Conservation (phyloP, 2,113 vertebrate species). For the Todiramphus chloris region DNA sequence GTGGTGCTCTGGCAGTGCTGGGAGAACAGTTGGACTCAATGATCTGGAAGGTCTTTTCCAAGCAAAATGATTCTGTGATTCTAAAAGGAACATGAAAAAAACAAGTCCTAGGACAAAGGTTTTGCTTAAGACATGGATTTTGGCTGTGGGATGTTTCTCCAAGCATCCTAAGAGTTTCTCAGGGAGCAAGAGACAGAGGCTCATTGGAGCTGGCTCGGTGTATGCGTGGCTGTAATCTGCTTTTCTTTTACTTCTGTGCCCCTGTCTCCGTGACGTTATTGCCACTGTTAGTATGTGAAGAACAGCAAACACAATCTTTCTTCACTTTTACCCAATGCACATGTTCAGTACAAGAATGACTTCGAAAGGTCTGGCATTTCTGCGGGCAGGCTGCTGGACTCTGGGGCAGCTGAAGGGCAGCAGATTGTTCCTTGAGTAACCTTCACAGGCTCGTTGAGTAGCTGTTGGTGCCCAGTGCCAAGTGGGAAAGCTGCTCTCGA, state of each 20-base stretch:
- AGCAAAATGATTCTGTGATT: too few relatives aligned
- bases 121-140: neutral
- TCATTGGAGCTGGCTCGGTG: neutral
- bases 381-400: neutral
- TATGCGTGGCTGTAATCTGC: neutral
- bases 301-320: neutral
- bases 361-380: neutral
- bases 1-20: neutral
- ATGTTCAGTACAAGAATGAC: neutral
- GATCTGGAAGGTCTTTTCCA: too few relatives aligned
- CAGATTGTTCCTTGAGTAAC: neutral
- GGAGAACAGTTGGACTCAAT: too few relatives aligned
- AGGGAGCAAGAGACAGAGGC: neutral
- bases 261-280: neutral
- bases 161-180: neutral
- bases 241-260: neutral
- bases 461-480: neutral
- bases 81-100: too few relatives aligned
- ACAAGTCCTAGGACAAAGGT: neutral
- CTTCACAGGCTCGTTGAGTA: neutral
- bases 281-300: neutral
- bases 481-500: neutral
- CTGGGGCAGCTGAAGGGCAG: fast-evolving
- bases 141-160: neutral
- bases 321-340: neutral